Conservation (phyloP, 2,113 vertebrate genomes). For the Ceuthmochares aereus region DNA sequence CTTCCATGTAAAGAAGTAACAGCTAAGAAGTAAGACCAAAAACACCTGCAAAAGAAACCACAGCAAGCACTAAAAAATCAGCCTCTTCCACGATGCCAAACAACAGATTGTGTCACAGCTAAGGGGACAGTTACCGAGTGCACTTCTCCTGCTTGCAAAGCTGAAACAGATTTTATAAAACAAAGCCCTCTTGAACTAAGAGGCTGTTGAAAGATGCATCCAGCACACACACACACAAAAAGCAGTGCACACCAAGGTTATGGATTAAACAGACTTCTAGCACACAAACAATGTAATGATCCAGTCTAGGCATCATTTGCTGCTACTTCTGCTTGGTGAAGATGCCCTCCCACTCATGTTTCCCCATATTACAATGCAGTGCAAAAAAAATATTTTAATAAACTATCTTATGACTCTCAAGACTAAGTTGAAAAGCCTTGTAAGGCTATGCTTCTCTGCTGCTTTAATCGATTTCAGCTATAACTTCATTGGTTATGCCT, state of each 20-base stretch:
- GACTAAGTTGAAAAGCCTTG: slow-evolving; percentile 43
- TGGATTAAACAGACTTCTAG: slow-evolving; percentile 36
- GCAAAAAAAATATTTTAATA: neutral
- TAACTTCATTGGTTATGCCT: slow-evolving; percentile 40
- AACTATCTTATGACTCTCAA: slow-evolving; percentile 22
- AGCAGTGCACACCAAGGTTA: neutral
- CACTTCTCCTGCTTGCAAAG: slow-evolving; percentile 15
- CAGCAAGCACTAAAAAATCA: neutral
- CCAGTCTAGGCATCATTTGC: neutral
- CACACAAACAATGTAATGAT: neutral
- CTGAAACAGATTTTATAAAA: slow-evolving; percentile 43
- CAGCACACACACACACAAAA: neutral
- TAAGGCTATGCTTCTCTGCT: slow-evolving; percentile 43
- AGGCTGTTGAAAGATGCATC: slow-evolving; percentile 35
- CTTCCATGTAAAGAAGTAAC: neutral
- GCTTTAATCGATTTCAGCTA: slow-evolving; percentile 52
- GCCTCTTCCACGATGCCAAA: neutral
- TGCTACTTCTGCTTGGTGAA: neutral
- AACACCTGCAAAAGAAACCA: neutral
- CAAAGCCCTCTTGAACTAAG: slow-evolving; percentile 46
- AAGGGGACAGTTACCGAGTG: neutral
- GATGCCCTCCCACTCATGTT: neutral
- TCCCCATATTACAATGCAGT: neutral
- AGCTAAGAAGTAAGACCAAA: slow-evolving; percentile 18
- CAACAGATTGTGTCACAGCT: neutral